Evolutionary conservation across 2,113 vertebrate genomes (phyloP).

Genomic region (Paramormyrops kingsleyae): DNA sequence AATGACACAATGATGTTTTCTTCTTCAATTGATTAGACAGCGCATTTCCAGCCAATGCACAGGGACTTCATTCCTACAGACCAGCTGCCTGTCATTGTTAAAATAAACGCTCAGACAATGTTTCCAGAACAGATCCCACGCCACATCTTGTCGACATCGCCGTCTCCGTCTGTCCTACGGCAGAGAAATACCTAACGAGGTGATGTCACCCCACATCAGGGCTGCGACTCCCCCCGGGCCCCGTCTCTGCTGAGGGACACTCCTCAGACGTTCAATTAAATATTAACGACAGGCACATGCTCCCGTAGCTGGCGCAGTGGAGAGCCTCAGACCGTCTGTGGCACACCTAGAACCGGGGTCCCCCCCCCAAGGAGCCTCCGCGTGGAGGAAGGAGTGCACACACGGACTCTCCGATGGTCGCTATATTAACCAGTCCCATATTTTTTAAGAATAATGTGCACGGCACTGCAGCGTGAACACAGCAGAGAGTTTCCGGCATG

Average conservation of each 20-base stretch:
- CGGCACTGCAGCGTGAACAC: not conserved
- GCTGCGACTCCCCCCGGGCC: not conserved
- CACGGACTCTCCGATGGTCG: not conserved
- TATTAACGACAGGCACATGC: not conserved
- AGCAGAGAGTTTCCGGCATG: not conserved
- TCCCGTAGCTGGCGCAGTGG: not conserved
- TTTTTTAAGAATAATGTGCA: not conserved
- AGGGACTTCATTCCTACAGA: not conserved
- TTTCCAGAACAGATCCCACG: not conserved
- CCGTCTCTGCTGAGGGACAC: not conserved
- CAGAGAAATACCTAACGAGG: not conserved
- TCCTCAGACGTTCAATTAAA: constrained; percentile 7
- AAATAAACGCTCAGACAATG: not conserved
- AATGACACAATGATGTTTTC: not conserved
- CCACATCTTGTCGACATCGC: not conserved
- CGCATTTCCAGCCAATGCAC: not conserved
- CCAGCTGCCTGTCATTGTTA: not conserved
- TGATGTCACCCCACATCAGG: not conserved
- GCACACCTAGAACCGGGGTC: not conserved
- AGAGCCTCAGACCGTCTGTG: not conserved
- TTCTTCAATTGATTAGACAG: not conserved
- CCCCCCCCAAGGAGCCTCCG: not conserved
- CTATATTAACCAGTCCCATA: not conserved
- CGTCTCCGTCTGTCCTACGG: not conserved
- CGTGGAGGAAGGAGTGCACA: not conserved